Base-by-base conservation (phyloP, 2,888 invertebrate genomes). In the Morpho deidamia region DNA sequence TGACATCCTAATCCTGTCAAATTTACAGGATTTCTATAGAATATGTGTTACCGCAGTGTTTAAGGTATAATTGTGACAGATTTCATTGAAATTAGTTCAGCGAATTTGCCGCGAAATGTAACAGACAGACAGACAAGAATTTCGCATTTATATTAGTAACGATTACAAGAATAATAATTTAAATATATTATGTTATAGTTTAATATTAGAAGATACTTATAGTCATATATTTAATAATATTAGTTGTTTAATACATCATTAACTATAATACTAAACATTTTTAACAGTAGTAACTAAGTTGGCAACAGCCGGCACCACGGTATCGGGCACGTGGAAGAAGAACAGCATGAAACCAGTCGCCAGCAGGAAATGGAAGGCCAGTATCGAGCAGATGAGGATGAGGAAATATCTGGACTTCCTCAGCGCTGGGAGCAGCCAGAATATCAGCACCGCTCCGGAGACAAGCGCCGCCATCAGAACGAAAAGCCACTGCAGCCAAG, bases 341-440 rank as follows among this genome's bases (percentile, higher is more conserved):
- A 93, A 95, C 56, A 95, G 70, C 94, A 96, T 95, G 74, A 98
- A 97, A 9, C 97, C 96, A 33, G 95, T 92, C 1, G 97, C 97
- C 33, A 98, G 78, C 11, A 96, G 76, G 47, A 96, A 92, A 78
- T 98, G 98, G 60, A 95, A 93, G 11, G 92, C 87, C 46, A 96
- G 74, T 45, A 98, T 95, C 32, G 92, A 91, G 11, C 88, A 87
- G 0, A 76, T 74, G 7, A 89, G 58, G 14, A 88, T 74, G 0
- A 82, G 40, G 54, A 77, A 85, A 44, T 91, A 88, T 78, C 92
- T 91, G 0, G 94, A 94, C 64, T 92, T 91, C 51, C 91, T 90
- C 54, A 94, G 67, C 0, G 96, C 94, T 0, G 97, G 96, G 74
- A 95, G 91, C 8, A 99, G 90, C 57, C 97, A 94, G 57, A 95